These are phyloP conservation scores for Actinopyga echinites DNA, from an alignment of 53 echinoderm and acorn worm genomes.

Conservation along the genomic window DNA sequence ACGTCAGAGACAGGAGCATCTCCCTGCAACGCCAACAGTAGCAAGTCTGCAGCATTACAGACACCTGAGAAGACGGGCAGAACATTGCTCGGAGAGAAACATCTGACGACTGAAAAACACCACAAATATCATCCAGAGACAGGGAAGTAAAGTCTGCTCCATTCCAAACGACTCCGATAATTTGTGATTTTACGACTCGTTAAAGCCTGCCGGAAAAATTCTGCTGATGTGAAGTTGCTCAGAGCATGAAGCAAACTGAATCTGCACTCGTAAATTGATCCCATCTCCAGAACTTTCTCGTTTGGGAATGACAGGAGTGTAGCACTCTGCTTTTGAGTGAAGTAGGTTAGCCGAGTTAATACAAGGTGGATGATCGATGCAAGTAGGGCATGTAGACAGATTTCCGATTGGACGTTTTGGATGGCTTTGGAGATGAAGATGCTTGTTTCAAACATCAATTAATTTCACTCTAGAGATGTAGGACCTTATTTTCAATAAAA, in stretches of 20 bases:
- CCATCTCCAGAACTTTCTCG: background rate
- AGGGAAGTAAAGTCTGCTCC: too few relatives aligned
- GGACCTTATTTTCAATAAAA: too few relatives aligned
- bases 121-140: too few relatives aligned
- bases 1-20: slow-evolving; percentile 27
- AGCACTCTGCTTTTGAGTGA: background rate
- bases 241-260: slow-evolving; percentile 25
- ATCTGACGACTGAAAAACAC: too few relatives aligned
- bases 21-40: slow-evolving; percentile 41
- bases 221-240: background rate
- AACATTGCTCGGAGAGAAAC: slow-evolving; percentile 1
- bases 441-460: too few relatives aligned
- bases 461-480: too few relatives aligned
- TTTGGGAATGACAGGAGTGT: background rate
- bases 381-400: slow-evolving; percentile 9
- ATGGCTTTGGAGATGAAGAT: too few relatives aligned
- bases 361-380: slow-evolving; percentile 12
- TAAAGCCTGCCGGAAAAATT: background rate
- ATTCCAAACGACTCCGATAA: too few relatives aligned
- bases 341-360: slow-evolving; percentile 29
- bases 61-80: slow-evolving; percentile 25
- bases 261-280: slow-evolving; percentile 29
- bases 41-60: slow-evolving; percentile 37
- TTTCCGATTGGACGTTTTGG: too few relatives aligned
- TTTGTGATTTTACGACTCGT: too few relatives aligned